Evolutionary conservation across 2,797 vertebrate species (phyloP).

Genomic region (Bovichtus diacanthus): DNA sequence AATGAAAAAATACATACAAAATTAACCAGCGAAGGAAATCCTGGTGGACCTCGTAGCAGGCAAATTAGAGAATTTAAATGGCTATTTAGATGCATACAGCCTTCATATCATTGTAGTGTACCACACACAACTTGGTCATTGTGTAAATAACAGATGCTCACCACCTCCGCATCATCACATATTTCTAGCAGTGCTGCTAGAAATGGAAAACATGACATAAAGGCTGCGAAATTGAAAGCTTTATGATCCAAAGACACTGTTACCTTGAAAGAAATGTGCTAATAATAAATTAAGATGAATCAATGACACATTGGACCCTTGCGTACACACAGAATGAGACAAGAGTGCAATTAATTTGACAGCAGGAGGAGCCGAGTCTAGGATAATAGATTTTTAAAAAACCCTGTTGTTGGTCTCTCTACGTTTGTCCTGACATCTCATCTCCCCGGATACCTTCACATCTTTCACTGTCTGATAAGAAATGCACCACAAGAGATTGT

Average conservation of each 20-base stretch:
- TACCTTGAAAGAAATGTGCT: slow-evolving; percentile 4
- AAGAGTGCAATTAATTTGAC: slow-evolving; percentile 26
- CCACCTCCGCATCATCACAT: slow-evolving; percentile 40
- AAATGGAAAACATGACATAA: slow-evolving; percentile 34
- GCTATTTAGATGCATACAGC: neutral
- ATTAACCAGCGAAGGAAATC: neutral
- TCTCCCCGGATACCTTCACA: slow-evolving; percentile 30
- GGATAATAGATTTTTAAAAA: slow-evolving; percentile 39
- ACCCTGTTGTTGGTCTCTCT: slow-evolving; percentile 17
- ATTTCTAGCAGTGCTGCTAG: slow-evolving; percentile 14
- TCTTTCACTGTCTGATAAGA: slow-evolving; percentile 21
- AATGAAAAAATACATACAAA: neutral
- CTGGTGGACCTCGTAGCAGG: neutral
- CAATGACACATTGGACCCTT: too few relatives aligned
- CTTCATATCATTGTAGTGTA: slow-evolving; percentile 12
- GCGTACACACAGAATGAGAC: slow-evolving; percentile 9
- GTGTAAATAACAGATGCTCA: slow-evolving; percentile 55
- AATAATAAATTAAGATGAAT: neutral
- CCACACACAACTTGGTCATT: slow-evolving; percentile 7
- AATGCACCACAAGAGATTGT: slow-evolving; percentile 14
- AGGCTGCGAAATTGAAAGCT: neutral
- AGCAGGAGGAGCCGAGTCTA: slow-evolving; percentile 32
- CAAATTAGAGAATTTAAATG: neutral
- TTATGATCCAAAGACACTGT: slow-evolving; percentile 1
- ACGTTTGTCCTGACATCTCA: slow-evolving; percentile 18